Percentiles rank a stretch among this genome's conserved stretches.
Conservation (phyloP, 2,797 vertebrate genomes). For the Centroberyx gerrardi region DNA sequence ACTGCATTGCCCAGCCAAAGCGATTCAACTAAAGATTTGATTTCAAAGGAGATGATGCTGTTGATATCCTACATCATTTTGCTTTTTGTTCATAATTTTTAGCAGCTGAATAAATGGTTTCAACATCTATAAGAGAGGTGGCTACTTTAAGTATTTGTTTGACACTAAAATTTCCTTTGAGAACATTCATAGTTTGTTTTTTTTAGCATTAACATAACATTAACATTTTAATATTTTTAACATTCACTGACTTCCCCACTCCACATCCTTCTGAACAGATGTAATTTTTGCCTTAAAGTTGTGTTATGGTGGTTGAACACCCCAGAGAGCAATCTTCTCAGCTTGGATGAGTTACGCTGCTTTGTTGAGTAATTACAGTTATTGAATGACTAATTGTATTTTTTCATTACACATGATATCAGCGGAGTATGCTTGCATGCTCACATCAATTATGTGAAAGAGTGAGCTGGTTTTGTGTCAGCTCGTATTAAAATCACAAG, state of each 20-base stretch:
- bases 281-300: conserved; percentile 46
- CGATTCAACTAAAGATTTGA: conserved; percentile 3
- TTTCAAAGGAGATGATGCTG: conserved; percentile 4
- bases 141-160: conserved; percentile 8
- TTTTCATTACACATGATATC: conserved; percentile 67
- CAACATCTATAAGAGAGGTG: neutral
- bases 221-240: conserved; percentile 28
- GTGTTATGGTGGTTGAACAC: conserved; percentile 53
- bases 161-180: neutral
- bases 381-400: conserved; percentile 70
- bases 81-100: conserved; percentile 1
- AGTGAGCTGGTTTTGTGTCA: conserved; percentile 55
- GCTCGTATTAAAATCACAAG: conserved; percentile 54
- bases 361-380: conserved; percentile 75
- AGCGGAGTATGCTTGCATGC: conserved; percentile 46
- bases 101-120: conserved; percentile 9
- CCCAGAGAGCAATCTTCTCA: conserved; percentile 60
- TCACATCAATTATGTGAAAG: conserved; percentile 44
- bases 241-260: conserved; percentile 33
- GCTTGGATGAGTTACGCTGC: conserved; percentile 51
- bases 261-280: conserved; percentile 23
- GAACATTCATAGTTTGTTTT: no score
- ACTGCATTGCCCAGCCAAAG: neutral
- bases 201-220: no score
- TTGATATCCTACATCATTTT: conserved; percentile 3